Evolutionary conservation across 2,113 vertebrate species (phyloP), one percentile per base, ranked within the genome.

Genomic region (Actenoides lindsayi): DNA sequence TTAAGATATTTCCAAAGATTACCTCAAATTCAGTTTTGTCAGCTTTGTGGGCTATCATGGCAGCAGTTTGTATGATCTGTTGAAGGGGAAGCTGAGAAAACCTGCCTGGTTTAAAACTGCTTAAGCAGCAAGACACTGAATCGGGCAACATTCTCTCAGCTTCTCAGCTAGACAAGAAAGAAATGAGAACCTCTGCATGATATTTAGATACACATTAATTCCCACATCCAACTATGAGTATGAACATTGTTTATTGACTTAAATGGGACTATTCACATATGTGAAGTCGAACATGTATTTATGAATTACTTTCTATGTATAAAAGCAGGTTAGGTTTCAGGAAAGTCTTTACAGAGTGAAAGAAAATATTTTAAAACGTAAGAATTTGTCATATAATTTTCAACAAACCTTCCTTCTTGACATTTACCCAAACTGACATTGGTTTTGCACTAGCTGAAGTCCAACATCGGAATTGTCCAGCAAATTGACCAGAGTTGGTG

Each of bases 351-450:
- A 90, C 30, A 96, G 16, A 94, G n/a, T 2, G 0, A 69, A 83
- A 79, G 42, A 75, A 82, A 67, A 35, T 19, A 67, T 48, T 70
- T 59, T 57, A 70, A 81, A 83, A 74, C n/a, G 50, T 39, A 95
- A 97, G 79, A 97, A 97, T 95, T 95, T 96, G 69, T 85, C 86
- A 80, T 79, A 79, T 94, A 77, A 95, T 91, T 89, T 88, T 94
- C 89, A 96, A 96, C 98, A 97, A 95, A 99, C 98, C 97, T 98
- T 98, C 95, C 62, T 98, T 96, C 94, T 97, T 97, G 86, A 98
- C 91, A 74, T 97, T 95, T 93, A 98, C 98, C 98, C 98, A 98
- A 83, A 98, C 98, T 21, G 97, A 98, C 89, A 98, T 91, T 20
- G 67, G 89, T 84, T 97, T 98, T 83, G 96, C 91, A 90, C 81